Base-by-base conservation (phyloP, 2,888 invertebrate genomes). In the Drosophila neutralis region DNA sequence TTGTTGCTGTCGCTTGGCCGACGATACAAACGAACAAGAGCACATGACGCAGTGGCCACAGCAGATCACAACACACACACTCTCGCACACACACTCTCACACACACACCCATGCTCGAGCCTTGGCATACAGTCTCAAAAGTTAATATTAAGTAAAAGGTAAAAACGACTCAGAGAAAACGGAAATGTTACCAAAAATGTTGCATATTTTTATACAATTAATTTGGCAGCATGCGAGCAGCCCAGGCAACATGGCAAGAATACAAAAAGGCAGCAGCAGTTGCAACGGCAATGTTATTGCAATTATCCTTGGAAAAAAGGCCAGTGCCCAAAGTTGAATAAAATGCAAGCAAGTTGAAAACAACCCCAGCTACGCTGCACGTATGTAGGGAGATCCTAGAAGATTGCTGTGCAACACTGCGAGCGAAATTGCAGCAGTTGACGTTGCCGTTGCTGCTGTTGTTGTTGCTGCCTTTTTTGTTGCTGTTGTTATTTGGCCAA, bases 141-240 rank as follows among this genome's bases (percentile, higher is more conserved):
- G 74, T 75, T 68, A 62, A 79, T 73, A 65, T 75, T 69, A 67
- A 80, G 75, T 69, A 74, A 69, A 57, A 72, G 60, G 52, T 45
- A 65, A 63, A 36, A n/a, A 31, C 38, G 7, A 7, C 11, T 31
- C 51, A 1, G 24, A 48, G 15, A 5, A 18, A 40, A 15, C 29
- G 31, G 40, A 61, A 56, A 54, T 59, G 71, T 70, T 53, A 57
- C 67, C 61, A 48, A 75, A 75, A 85, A 69, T 78, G 73, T 65
- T 73, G 76, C 74, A 80, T 80, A 82, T 87, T 89, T 87, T 82
- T 82, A 71, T 76, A 78, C 77, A 86, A 86, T 87, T 86, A 78
- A 86, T 89, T 75, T 73, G 57, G 59, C 49, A 42, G 27, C 11
- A n/a, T 18, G 18, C 33, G 33, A 29, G 35, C 13, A 4, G 33